Evolutionary conservation across 2,113 vertebrate genomes (phyloP), one percentile per base, ranked within the genome.

Genomic region (Trochalopteron elliotii): DNA sequence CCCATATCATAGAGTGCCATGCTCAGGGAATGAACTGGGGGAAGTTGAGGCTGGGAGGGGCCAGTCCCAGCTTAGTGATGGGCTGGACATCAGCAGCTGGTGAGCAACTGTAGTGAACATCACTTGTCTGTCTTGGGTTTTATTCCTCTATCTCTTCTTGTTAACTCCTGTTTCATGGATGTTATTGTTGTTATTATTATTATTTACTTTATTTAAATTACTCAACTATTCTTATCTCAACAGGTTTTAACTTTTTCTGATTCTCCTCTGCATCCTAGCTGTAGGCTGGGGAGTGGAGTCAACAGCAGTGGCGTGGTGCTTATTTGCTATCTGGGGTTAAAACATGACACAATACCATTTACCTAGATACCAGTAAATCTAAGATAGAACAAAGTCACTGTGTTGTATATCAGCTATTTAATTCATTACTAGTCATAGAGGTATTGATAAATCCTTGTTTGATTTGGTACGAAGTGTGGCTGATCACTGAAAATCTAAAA

Each of bases 251-350:
- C 13, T 55, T 55, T 23, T 83, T 42, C 70, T 35, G 35, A 4
- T 42, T 69, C n/a, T 83, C 21, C 25, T 56, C 25, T 39, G 10
- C 12, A 28, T 49, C 15, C 25, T 14, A 9, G 20, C 39, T 76
- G 11, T 47, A n/a, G n/a, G 16, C 11, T 10, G 25, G 5, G 20
- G n/a, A 35, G 20, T 35, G 47, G 21, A 61, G 17, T 53, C 10
- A 63, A 37, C 22, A 56, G 30, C 3, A 4, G 55, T 0, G 0
- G 59, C 0, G 0, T 52, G 23, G 19, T 45, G 23, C 27, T 56
- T 22, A 49, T n/a, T 31, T 83, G 25, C 15, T 21, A 20, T 23
- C 21, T 40, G 35, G 47, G 15, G 8, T 63, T 35, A 49, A 69
- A 69, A 20, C 30, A 23, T 16, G 21, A 42, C 30, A 61, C 15